phyloP scores from a whole-genome alignment of 2,888 invertebrate genomes.

The Pristionchus maxplancki region DNA sequence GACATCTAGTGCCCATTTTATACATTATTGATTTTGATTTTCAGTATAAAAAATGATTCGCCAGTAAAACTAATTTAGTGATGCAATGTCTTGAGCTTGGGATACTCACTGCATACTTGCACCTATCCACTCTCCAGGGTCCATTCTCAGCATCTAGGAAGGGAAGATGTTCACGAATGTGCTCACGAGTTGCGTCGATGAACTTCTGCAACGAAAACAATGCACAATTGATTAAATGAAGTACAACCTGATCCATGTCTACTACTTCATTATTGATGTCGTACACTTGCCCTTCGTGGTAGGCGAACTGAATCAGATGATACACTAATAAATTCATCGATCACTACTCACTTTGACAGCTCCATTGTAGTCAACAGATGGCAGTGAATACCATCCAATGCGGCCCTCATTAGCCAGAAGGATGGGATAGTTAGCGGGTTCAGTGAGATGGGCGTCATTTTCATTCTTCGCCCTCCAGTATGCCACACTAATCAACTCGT shows the following conservation, averaged over 20 bases:
- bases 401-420: background rate
- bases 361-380: conserved; percentile 39
- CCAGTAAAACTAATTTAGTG: too few species aligned
- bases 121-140: conserved; percentile 50
- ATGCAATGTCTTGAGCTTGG: too few species aligned
- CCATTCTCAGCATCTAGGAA: conserved; percentile 51
- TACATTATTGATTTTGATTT: too few species aligned
- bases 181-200: conserved; percentile 47
- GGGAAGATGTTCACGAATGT: conserved; percentile 31
- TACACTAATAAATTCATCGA: background rate
- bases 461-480: conserved; percentile 43
- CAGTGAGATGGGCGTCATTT: conserved; percentile 9
- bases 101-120: conserved; percentile 51
- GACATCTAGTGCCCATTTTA: conserved; percentile 50
- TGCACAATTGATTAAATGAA: background rate
- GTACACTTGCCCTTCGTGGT: conserved; percentile 46
- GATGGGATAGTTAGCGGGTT: conserved; percentile 41
- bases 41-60: too few species aligned
- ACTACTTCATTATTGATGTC: conserved; percentile 42
- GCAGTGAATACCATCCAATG: conserved; percentile 48
- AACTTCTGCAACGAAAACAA: conserved; percentile 44
- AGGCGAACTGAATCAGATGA: conserved; percentile 33
- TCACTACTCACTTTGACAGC: conserved; percentile 23
- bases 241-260: background rate
- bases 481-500: conserved; percentile 46